Percentiles rank a stretch among this genome's conserved stretches.
Conservation (phyloP, 2,888 invertebrate genomes). For the Sinelater perroti region DNA sequence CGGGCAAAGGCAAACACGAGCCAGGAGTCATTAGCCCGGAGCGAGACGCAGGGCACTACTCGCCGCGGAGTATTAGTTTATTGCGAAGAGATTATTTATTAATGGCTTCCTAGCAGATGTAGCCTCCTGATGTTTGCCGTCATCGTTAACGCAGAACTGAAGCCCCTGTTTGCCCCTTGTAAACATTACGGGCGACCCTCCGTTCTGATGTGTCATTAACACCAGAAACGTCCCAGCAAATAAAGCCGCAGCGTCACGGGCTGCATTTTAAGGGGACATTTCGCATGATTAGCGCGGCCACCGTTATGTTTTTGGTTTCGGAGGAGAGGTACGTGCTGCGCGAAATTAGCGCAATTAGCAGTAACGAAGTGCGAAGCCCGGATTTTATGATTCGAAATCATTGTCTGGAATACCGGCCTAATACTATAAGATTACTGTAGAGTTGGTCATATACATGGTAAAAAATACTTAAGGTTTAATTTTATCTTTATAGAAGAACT, state of each 20-base stretch:
- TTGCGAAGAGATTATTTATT: constrained; percentile 20
- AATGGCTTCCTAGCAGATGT: constrained; percentile 20
- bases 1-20: not conserved
- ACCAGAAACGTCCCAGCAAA: not conserved
- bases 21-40: constrained; percentile 4
- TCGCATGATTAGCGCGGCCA: not conserved
- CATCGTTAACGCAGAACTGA: constrained; percentile 6
- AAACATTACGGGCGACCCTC: not conserved
- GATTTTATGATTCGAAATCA: too few relatives aligned
- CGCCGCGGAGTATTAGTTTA: constrained; percentile 16
- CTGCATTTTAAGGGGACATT: not conserved
- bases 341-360: too few relatives aligned
- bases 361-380: too few relatives aligned
- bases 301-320: too few relatives aligned
- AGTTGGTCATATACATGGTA: too few relatives aligned
- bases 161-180: constrained; percentile 15
- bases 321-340: too few relatives aligned
- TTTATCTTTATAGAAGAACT: too few relatives aligned
- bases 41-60: not conserved
- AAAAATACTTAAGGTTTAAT: too few relatives aligned
- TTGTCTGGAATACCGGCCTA: too few relatives aligned
- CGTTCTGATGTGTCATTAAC: constrained; percentile 1
- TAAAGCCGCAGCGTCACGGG: not conserved
- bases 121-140: constrained; percentile 11
- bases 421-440: too few relatives aligned